Conservation (phyloP, 2,797 vertebrate genomes). For the Mareca strepera region DNA sequence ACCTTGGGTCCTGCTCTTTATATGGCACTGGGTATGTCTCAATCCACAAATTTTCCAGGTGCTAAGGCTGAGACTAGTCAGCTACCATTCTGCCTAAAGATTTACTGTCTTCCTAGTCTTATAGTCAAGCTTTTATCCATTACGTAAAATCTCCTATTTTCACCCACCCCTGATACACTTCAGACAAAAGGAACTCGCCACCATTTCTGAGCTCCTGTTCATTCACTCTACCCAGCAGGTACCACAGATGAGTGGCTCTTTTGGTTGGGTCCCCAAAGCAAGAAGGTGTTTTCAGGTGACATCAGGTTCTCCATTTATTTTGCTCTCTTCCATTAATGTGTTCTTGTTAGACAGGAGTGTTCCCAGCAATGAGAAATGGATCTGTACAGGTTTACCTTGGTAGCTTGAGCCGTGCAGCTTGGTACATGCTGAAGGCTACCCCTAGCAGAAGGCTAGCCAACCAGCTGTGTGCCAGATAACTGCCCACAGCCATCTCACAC, state of each 20-base stretch:
- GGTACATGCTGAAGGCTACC: not conserved
- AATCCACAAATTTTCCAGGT: not conserved
- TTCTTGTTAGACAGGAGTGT: not conserved
- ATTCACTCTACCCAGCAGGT: not conserved
- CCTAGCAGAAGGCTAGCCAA: not conserved
- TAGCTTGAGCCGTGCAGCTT: not conserved
- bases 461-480: conserved; percentile 28
- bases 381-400: not conserved
- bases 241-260: not conserved
- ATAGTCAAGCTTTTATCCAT: not conserved
- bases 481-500: not conserved
- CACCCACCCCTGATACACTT: not conserved
- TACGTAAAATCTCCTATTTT: not conserved
- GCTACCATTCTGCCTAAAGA: not conserved
- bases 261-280: not conserved
- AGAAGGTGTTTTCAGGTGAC: not conserved
- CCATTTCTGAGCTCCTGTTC: not conserved
- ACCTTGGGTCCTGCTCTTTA: not conserved
- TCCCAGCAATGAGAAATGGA: not conserved
- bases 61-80: not conserved
- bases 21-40: not conserved
- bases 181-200: not conserved
- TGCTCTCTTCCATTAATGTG: not conserved
- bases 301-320: not conserved
- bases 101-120: not conserved